Evolutionary conservation across 2,797 vertebrate species (phyloP).

Genomic region (Uromys caudimaculatus): DNA sequence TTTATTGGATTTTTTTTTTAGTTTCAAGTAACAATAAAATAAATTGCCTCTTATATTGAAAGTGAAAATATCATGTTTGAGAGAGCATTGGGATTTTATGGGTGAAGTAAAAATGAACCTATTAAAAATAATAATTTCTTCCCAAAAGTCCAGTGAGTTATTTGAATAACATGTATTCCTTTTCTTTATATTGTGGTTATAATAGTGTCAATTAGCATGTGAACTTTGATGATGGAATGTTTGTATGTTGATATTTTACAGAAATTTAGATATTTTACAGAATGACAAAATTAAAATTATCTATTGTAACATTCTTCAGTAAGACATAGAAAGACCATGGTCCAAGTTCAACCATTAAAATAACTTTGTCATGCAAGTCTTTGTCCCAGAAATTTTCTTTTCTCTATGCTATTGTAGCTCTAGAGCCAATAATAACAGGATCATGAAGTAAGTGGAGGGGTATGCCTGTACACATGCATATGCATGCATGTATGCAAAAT

Average conservation of each 20-base stretch:
- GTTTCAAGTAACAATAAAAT: constrained; percentile 81
- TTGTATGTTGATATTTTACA: constrained; percentile 38
- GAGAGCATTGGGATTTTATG: constrained; percentile 76
- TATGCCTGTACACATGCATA: not conserved
- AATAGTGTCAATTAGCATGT: not conserved
- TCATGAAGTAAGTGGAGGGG: not conserved
- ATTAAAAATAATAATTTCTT: constrained; percentile 71
- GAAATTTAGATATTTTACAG: constrained; percentile 31
- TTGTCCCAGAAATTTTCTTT: not conserved
- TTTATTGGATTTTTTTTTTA: constrained; percentile 79
- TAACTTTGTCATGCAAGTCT: not conserved
- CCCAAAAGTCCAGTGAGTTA: constrained; percentile 48
- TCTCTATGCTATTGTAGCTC: not conserved
- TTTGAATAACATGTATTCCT: not conserved
- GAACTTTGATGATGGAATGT: constrained; percentile 23
- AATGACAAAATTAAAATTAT: not conserved
- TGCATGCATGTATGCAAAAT: not conserved
- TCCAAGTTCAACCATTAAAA: not conserved
- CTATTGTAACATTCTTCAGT: not conserved
- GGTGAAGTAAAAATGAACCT: constrained; percentile 67
- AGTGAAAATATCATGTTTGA: constrained; percentile 75
- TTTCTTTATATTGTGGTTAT: not conserved
- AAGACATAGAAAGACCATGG: not conserved
- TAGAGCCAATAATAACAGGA: not conserved
- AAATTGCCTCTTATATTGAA: constrained; percentile 78